Conservation (phyloP, 2,797 vertebrate species). For the Pristis pectinata region DNA sequence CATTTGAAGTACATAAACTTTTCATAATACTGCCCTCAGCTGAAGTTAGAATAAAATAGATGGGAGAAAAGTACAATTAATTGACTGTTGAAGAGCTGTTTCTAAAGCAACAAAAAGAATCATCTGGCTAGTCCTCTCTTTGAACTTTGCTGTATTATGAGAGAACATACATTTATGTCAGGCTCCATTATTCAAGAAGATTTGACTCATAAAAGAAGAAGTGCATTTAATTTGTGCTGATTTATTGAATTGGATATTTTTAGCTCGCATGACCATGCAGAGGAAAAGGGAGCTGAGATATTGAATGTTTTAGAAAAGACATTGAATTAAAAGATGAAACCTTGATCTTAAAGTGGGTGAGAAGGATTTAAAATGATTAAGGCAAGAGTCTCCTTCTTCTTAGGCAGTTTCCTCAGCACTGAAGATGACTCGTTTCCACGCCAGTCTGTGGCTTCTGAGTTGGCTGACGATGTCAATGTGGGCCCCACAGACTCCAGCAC, state of each 20-base stretch:
- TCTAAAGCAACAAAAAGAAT: not conserved
- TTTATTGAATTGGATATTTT: not conserved
- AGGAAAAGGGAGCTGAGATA: not conserved
- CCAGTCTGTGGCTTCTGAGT: too few relatives aligned
- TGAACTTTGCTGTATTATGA: not conserved
- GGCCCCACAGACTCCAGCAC: too few relatives aligned
- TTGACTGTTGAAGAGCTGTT: not conserved
- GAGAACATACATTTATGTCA: not conserved
- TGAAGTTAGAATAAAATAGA: not conserved
- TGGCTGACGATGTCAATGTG: too few relatives aligned
- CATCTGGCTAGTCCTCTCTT: not conserved
- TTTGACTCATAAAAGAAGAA: not conserved
- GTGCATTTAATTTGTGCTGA: not conserved
- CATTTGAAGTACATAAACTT: not conserved
- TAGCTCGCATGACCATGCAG: not conserved
- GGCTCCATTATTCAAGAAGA: not conserved
- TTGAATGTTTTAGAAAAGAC: not conserved
- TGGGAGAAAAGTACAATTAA: not conserved
- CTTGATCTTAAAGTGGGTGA: not conserved
- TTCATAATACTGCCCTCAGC: not conserved
- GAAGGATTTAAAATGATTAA: not conserved
- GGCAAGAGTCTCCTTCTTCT: too few relatives aligned
- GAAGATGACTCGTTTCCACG: too few relatives aligned
- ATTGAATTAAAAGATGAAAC: not conserved
- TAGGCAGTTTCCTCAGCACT: too few relatives aligned